phyloP scores from a whole-genome alignment of 2,888 invertebrate genomes.

The Drosophila emarginata region DNA sequence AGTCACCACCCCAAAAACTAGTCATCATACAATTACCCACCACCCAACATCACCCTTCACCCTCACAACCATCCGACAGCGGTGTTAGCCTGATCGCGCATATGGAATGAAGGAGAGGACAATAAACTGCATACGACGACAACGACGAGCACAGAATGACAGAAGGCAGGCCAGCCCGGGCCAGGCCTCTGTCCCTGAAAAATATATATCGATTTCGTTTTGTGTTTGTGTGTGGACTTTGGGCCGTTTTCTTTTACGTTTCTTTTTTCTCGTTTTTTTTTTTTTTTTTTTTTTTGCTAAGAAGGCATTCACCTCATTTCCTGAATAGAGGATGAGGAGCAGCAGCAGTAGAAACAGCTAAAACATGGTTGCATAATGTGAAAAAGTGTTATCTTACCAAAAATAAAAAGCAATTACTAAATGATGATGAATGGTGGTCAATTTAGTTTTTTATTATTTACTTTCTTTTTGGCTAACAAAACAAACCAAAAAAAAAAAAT shows the following conservation, averaged over 20 bases:
- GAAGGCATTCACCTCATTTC: conserved; percentile 77
- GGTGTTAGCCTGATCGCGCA: neutral
- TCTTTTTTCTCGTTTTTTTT: conserved; percentile 17
- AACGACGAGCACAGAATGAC: neutral
- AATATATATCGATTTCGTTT: conserved; percentile 71
- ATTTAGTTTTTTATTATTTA: neutral
- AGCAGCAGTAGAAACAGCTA: conserved; percentile 26
- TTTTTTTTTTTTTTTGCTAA: conserved; percentile 39
- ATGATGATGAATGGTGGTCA: neutral
- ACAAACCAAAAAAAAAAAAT: neutral
- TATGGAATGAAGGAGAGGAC: neutral
- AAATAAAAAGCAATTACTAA: neutral
- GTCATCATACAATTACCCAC: neutral
- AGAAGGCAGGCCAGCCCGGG: neutral
- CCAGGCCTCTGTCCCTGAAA: conserved; percentile 64
- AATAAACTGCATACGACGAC: conserved; percentile 23
- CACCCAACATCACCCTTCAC: neutral
- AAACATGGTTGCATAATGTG: neutral
- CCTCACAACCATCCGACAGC: conserved; percentile 23
- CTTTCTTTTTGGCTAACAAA: neutral
- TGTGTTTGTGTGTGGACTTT: conserved; percentile 51
- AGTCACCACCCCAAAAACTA: conserved; percentile 55
- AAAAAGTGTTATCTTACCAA: neutral
- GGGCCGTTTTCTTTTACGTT: conserved; percentile 29
- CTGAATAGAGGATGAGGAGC: conserved; percentile 31